Percentiles rank a stretch among this genome's conserved stretches.
phyloP scores from a whole-genome alignment of 2,113 vertebrate genomes.

The Passerina amoena region DNA sequence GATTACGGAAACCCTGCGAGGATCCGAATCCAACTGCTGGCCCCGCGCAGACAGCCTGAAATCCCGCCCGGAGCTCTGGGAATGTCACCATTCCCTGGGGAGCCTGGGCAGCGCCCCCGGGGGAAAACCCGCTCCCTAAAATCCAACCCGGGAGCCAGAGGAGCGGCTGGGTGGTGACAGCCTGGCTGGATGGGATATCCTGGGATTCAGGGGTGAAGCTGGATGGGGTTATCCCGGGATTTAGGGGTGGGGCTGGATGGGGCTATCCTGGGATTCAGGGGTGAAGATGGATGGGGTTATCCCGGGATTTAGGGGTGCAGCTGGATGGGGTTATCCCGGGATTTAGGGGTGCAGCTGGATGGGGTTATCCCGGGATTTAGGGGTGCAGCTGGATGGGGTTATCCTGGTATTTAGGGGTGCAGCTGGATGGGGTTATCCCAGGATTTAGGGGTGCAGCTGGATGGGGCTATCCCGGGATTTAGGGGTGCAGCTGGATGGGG shows the following conservation, averaged over 20 bases:
- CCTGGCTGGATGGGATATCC: neutral
- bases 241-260: neutral
- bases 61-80: neutral
- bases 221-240: neutral
- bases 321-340: too few relatives aligned
- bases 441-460: too few relatives aligned
- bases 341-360: too few relatives aligned
- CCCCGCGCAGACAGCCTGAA: rapidly evolving
- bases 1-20: neutral
- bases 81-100: neutral
- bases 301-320: neutral
- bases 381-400: too few relatives aligned
- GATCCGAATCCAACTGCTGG: neutral
- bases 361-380: too few relatives aligned
- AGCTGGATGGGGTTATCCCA: neutral
- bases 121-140: neutral
- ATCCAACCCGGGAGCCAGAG: neutral
- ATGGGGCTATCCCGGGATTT: too few relatives aligned
- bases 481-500: neutral
- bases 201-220: rapidly evolving
- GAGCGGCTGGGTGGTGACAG: neutral
- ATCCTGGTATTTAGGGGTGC: too few relatives aligned
- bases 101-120: neutral
- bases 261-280: too few relatives aligned
- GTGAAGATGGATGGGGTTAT: too few relatives aligned